Conservation (phyloP, 2,888 invertebrate species). For the Campoplex capitator region DNA sequence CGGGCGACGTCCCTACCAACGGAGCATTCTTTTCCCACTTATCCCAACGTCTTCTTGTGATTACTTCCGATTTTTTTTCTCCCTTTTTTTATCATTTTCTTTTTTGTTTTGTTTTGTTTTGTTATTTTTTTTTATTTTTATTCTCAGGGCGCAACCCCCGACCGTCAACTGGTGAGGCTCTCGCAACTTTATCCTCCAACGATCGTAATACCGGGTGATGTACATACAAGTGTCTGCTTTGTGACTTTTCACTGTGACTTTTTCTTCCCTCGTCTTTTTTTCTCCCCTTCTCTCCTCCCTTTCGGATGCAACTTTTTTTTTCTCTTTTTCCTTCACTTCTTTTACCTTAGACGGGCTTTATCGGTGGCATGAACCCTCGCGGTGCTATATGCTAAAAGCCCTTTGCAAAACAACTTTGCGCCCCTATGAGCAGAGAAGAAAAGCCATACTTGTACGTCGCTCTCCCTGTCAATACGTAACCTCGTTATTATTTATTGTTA, state of each 20-base stretch:
- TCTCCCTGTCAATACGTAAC: conserved; percentile 22
- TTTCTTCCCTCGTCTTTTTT: conserved; percentile 21
- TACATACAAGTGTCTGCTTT: conserved; percentile 50
- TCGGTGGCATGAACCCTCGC: conserved; percentile 1
- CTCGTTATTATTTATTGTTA: neutral
- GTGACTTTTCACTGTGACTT: conserved; percentile 37
- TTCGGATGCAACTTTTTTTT: neutral
- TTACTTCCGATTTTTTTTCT: conserved; percentile 81
- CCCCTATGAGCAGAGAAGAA: neutral
- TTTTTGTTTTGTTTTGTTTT: neutral
- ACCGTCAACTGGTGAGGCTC: conserved; percentile 31
- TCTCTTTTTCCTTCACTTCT: conserved; percentile 23
- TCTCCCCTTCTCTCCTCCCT: neutral
- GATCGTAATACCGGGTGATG: conserved; percentile 49
- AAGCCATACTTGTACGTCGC: neutral
- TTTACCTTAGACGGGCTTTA: conserved; percentile 26
- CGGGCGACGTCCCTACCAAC: conserved; percentile 50
- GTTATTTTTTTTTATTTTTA: conserved; percentile 72
- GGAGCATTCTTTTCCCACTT: conserved; percentile 65
- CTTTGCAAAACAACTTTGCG: neutral
- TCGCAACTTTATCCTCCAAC: conserved; percentile 50
- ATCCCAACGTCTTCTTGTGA: conserved; percentile 80
- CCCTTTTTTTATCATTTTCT: conserved; percentile 71
- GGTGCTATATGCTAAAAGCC: conserved; percentile 26
- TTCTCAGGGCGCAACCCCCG: conserved; percentile 14